Conservation (phyloP, 37 sponge, comb jelly and placozoan genomes). For the Theonella swinhoei region DNA sequence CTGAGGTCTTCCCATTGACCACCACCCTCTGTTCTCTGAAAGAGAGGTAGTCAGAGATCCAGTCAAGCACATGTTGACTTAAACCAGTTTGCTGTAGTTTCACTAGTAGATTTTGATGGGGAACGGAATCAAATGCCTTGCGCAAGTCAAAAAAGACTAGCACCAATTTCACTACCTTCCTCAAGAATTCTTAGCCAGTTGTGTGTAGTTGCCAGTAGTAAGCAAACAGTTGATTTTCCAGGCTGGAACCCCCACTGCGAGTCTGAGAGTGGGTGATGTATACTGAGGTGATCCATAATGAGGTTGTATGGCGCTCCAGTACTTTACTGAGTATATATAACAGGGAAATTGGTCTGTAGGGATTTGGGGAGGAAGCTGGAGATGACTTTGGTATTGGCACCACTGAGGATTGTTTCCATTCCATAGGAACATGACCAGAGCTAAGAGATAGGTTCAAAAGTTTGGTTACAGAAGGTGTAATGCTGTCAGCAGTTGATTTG, state of each 20-base stretch:
- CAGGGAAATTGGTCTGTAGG: background rate
- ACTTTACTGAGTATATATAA: background rate
- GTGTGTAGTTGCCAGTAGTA: background rate
- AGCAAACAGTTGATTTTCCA: background rate
- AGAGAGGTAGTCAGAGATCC: background rate
- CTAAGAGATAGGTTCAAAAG: background rate
- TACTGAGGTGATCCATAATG: background rate
- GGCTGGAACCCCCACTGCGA: constrained; percentile 11
- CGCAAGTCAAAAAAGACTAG: constrained; percentile 23
- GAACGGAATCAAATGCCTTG: constrained; percentile 28
- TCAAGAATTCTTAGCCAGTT: constrained; percentile 1
- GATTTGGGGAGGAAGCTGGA: background rate
- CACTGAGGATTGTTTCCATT: background rate
- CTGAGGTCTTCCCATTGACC: constrained; percentile 1
- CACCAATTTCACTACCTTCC: constrained; percentile 6
- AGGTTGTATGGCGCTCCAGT: constrained; percentile 5
- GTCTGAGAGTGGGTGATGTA: background rate
- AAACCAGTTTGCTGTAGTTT: constrained; percentile 1
- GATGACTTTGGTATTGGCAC: background rate
- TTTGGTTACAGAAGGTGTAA: background rate
- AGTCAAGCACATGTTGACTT: background rate
- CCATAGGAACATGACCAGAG: background rate
- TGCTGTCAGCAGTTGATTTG: background rate
- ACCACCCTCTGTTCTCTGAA: constrained; percentile 11
- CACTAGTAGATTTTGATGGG: background rate